Conservation (phyloP, 2,113 vertebrate species). For the Mionectes macconnelli region DNA sequence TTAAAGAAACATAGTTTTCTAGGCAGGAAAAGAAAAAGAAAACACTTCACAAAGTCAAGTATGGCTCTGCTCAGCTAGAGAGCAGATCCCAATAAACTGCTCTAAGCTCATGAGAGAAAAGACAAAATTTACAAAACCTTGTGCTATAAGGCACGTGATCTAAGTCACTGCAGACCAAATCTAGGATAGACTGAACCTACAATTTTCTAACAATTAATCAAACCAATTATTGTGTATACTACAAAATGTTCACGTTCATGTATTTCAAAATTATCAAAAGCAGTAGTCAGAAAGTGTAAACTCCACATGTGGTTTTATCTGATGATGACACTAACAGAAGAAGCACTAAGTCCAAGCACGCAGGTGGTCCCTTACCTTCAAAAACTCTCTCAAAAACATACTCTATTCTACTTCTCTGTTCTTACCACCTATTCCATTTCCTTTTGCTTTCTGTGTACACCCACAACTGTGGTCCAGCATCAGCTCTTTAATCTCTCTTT, state of each 20-base stretch:
- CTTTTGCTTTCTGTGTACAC: neutral
- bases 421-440: neutral
- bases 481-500: neutral
- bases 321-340: neutral
- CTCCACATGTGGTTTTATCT: neutral
- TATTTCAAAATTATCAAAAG: neutral
- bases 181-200: neutral
- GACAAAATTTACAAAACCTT: neutral
- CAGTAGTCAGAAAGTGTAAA: neutral
- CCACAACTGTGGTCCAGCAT: neutral
- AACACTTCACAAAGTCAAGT: neutral
- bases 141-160: rapidly evolving
- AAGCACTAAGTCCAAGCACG: neutral
- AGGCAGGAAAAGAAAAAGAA: neutral
- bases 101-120: neutral
- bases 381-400: neutral
- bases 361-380: neutral
- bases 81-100: neutral
- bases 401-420: neutral
- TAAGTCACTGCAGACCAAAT: neutral
- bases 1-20: neutral
- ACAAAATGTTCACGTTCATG: neutral
- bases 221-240: neutral
- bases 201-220: neutral
- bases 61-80: neutral